Base-by-base conservation (phyloP, 1,140 invertebrate genomes). In the Diorhabda carinulata region DNA sequence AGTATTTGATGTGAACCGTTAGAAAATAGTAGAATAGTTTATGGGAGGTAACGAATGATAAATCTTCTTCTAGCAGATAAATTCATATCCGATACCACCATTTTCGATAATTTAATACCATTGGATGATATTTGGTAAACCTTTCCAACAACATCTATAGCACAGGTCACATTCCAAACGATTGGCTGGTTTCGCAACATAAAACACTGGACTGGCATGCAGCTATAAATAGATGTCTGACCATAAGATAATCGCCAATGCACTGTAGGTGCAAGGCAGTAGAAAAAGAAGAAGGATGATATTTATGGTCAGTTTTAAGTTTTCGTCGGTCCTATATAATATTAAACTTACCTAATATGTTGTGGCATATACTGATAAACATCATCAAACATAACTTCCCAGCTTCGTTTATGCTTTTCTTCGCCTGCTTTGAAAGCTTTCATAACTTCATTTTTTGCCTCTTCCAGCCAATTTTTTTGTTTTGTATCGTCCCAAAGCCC, bases 401-500 rank as follows among this genome's bases (percentile, higher is more conserved):
- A 52, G 6, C n/a, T 52, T 6, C 6, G 47, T 4, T 52, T 52
- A 3, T 8, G 6, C n/a, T 52, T 52, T n/a, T 52, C 6, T 4
- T 98, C 96, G 2, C 95, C 93, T 64, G 86, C 83, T 7, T 86
- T 84, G 81, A 98, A 94, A 43, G 91, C 88, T 74, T 87, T 83
- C 74, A 99, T 84, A 64, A 96, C 90, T 76, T 88, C 84, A 78
- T 91, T 89, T 71, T 90, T 91, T 0, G 88, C 85, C 66, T 89
- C 86, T 72, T 90, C 87, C 42, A 88, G 84, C 84, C 89, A 93
- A 8, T 85, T 80, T 57, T 89, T 87, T 78, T 99, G 96, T 68
- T 87, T 82, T 1, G 88, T 84, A 25, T 92, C 89, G 82, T 89
- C 86, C 92, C 97, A 99, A 82, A 90, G 89, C 5, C 88, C 88